Percentiles rank a stretch among this genome's conserved stretches.
These are phyloP conservation scores for Drosophila setifemur DNA, from an alignment of 1,140 invertebrate species.

Conservation along the genomic window DNA sequence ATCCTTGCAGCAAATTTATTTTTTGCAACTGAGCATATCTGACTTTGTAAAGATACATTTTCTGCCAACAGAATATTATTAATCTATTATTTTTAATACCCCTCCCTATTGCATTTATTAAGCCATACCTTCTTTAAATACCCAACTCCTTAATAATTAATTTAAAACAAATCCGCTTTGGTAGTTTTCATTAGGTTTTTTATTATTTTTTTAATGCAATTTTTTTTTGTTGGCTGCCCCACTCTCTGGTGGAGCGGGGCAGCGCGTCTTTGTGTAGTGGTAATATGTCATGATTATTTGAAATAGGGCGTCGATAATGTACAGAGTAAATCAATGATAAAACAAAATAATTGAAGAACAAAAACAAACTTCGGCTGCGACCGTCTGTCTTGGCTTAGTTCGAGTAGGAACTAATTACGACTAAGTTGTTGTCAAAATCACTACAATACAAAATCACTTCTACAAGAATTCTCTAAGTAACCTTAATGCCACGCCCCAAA, in stretches of 20 bases:
- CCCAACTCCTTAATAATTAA: background rate
- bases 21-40: background rate
- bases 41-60: background rate
- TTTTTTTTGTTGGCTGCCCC: constrained; percentile 26
- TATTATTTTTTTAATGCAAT: constrained; percentile 44
- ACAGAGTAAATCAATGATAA: constrained; percentile 36
- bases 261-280: constrained; percentile 40
- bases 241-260: background rate
- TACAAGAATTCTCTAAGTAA: constrained; percentile 73
- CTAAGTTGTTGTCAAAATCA: constrained; percentile 63
- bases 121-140: background rate
- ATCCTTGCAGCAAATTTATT: background rate
- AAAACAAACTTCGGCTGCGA: constrained; percentile 40
- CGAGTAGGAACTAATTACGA: constrained; percentile 74
- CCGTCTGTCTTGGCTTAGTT: constrained; percentile 56
- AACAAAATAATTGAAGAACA: constrained; percentile 49
- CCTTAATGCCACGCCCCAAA: constrained; percentile 50
- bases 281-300: constrained; percentile 67
- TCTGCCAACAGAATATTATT: background rate
- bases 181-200: constrained; percentile 28
- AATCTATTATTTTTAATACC: background rate
- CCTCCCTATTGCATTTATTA: background rate
- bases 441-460: constrained; percentile 75
- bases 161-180: constrained; percentile 2
- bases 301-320: constrained; percentile 63